phyloP scores from a whole-genome alignment of 2,113 vertebrate genomes.

The Castor canadensis region DNA sequence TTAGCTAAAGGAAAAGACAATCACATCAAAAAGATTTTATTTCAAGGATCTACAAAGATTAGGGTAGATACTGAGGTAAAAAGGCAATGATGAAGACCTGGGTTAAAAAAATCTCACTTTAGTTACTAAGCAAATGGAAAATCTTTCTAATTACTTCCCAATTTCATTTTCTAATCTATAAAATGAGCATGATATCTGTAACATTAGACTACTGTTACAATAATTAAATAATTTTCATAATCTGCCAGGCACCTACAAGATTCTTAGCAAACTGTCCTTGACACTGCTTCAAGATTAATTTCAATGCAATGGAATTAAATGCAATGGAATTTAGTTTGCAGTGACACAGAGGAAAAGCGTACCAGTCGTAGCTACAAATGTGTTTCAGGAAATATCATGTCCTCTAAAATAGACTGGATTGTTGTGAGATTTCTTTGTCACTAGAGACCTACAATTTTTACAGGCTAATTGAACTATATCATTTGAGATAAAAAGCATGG shows the following conservation, averaged over 20 bases:
- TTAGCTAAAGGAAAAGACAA: background rate
- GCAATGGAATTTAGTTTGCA: background rate
- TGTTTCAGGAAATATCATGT: conserved; percentile 43
- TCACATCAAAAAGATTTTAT: background rate
- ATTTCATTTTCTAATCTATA: background rate
- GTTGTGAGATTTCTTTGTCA: conserved; percentile 47
- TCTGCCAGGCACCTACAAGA: background rate
- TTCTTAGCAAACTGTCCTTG: conserved; percentile 4
- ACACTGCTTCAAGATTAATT: background rate
- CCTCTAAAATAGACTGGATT: conserved; percentile 34
- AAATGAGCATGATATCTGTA: background rate
- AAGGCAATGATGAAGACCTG: background rate
- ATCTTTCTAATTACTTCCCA: background rate
- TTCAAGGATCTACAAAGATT: background rate
- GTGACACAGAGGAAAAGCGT: background rate
- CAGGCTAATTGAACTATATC: conserved; percentile 69
- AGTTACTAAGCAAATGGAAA: background rate
- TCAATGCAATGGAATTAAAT: background rate
- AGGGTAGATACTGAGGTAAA: background rate
- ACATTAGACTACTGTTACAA: background rate
- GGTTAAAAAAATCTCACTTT: conserved; percentile 23
- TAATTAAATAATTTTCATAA: background rate
- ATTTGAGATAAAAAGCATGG: conserved; percentile 55
- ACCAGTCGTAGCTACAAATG: background rate
- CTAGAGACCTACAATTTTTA: conserved; percentile 56